Evolutionary conservation across 2,888 invertebrate genomes (phyloP), one percentile per base, ranked within the genome.

Genomic region (Agrochola lychnidis): DNA sequence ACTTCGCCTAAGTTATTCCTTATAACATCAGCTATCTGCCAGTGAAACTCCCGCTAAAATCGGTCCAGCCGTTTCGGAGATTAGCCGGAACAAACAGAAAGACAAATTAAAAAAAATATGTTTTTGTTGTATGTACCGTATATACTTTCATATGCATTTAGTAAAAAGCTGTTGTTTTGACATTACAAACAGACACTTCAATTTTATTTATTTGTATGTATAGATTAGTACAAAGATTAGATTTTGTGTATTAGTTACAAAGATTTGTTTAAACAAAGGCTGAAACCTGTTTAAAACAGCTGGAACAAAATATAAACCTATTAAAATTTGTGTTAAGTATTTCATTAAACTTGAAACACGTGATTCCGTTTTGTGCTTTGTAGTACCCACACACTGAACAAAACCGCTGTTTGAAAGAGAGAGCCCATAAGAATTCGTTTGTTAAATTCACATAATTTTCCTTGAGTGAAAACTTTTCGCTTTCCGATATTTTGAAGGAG

Each of bases 361-460:
- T 70, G 61, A 78, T 62, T 62, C 12, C n/a, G 0, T 51, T 57
- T 51, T 30, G 36, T 72, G 40, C 3, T 30, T 51, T 30, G 22
- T 73, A 10, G 0, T 56, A 36, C n/a, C n/a, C 1, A 36, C 36
- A 10, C 25, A 25, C 12, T 30, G 7, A 53, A 81, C 40, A 81
- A 79, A 66, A 53, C 14, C 30, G 19, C 12, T 45, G 6, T 45
- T 82, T 76, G 48, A 53, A 64, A 30, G 53, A 48, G 70, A 77
- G 77, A 63, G 10, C 67, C 53, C 22, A 22, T 40, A 48, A 56
- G 10, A 67, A 51, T 76, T 61, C n/a, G 40, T 22, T 64, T 48
- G 70, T 30, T 19, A 40, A 57, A 40, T 61, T 53, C 14, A 12
- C 22, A 59, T 48, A 42, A 25, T 59, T 74, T 81, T 70, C 61